Conservation (phyloP, 2,113 vertebrate species). For the Phyllostomus hastatus region DNA sequence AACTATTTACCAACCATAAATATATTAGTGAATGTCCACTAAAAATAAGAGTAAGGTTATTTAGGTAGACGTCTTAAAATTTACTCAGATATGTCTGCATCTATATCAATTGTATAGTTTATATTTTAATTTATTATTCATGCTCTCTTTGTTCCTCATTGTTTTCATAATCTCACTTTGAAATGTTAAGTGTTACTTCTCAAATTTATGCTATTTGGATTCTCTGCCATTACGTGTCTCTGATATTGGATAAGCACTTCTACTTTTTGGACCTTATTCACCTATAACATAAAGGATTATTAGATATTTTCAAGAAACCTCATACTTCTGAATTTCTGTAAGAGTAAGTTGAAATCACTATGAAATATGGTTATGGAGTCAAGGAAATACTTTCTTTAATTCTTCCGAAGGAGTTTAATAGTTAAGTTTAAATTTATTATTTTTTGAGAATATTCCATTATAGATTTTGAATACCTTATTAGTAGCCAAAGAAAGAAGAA, state of each 20-base stretch:
- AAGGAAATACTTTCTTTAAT: not conserved
- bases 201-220: not conserved
- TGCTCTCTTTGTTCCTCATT: not conserved
- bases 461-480: not conserved
- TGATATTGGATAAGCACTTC: not conserved
- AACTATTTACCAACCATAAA: not conserved
- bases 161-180: conserved; percentile 2
- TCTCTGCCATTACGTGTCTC: not conserved
- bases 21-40: not conserved
- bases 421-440: not conserved
- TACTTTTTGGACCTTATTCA: conserved; percentile 4
- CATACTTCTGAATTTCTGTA: not conserved
- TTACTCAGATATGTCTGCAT: not conserved
- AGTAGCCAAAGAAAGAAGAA: not conserved
- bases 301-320: conserved; percentile 13
- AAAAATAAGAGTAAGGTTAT: not conserved
- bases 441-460: not conserved
- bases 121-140: not conserved
- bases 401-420: not conserved
- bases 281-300: not conserved
- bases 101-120: not conserved
- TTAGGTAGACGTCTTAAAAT: not conserved
- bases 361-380: not conserved
- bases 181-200: not conserved
- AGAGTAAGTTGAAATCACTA: not conserved